phyloP scores from a whole-genome alignment of 92 coral and sea anemone species.

The Epizoanthus fatuus region DNA sequence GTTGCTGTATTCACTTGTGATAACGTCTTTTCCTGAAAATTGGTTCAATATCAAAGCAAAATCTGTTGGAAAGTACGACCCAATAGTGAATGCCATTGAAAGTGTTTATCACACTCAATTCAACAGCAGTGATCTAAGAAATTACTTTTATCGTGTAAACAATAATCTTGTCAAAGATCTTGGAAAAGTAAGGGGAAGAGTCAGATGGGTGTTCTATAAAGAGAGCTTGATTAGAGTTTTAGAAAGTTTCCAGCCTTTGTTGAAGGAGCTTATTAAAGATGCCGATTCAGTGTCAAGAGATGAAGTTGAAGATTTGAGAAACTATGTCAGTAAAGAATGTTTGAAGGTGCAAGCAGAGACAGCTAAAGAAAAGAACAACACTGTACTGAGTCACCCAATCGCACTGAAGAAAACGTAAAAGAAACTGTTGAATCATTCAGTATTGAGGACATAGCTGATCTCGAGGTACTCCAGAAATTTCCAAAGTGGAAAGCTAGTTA shows the following conservation, averaged over 20 bases:
- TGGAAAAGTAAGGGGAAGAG: constrained; percentile 17
- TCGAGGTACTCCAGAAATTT: constrained; percentile 13
- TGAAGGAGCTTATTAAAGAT: constrained; percentile 31
- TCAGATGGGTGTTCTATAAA: constrained; percentile 51
- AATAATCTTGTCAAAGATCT: constrained; percentile 21
- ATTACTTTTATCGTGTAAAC: constrained; percentile 34
- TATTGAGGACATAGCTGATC: neutral
- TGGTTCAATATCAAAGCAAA: no score
- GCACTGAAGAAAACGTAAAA: no score
- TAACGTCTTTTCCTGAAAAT: no score
- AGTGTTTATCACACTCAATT: constrained; percentile 26
- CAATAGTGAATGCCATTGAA: constrained; percentile 22
- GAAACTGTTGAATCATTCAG: no score
- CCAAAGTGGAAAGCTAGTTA: constrained; percentile 35
- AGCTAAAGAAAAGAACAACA: neutral
- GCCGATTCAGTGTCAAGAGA: constrained; percentile 36
- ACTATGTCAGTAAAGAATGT: constrained; percentile 16
- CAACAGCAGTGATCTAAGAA: constrained; percentile 26
- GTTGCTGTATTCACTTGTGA: no score
- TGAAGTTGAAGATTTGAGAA: constrained; percentile 34
- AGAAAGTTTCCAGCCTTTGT: constrained; percentile 32
- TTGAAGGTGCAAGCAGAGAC: neutral
- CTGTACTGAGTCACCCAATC: neutral
- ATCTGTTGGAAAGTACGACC: no score
- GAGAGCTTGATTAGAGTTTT: constrained; percentile 33